Conservation (phyloP, 2,888 invertebrate species). For the Tetragonisca angustula region DNA sequence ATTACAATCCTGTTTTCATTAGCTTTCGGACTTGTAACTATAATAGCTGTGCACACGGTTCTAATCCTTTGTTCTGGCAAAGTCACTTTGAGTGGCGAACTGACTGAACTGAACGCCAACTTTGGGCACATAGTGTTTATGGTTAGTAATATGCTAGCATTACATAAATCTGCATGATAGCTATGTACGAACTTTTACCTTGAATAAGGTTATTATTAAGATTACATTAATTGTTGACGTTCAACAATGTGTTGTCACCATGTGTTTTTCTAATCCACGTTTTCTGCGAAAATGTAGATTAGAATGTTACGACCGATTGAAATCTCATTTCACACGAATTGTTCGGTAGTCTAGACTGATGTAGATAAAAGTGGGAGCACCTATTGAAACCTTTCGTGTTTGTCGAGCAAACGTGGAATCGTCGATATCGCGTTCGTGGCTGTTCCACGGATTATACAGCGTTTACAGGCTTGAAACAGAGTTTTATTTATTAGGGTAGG, state of each 20-base stretch:
- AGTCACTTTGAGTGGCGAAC: constrained; percentile 45
- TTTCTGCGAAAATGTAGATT: background rate
- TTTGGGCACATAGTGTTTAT: constrained; percentile 38
- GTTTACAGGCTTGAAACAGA: background rate
- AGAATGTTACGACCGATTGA: background rate
- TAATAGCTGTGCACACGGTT: constrained; percentile 35
- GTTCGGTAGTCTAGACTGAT: background rate
- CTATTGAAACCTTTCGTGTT: background rate
- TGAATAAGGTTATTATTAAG: background rate
- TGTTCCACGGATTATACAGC: background rate
- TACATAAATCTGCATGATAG: constrained; percentile 48
- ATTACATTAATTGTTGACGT: background rate
- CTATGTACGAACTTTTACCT: constrained; percentile 30
- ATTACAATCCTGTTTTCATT: constrained; percentile 58
- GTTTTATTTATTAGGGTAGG: constrained; percentile 17
- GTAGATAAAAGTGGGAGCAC: background rate
- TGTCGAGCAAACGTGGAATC: background rate
- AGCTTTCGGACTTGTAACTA: constrained; percentile 43
- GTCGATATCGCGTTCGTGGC: background rate
- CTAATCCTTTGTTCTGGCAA: constrained; percentile 55
- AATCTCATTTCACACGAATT: background rate
- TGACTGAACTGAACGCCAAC: constrained; percentile 51
- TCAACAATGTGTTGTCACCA: background rate
- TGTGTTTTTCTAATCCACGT: background rate
- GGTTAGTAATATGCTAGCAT: constrained; percentile 41